Evolutionary conservation across 2,797 vertebrate genomes (phyloP), one percentile per base, ranked within the genome.

Genomic region (Orestias chungarensis): DNA sequence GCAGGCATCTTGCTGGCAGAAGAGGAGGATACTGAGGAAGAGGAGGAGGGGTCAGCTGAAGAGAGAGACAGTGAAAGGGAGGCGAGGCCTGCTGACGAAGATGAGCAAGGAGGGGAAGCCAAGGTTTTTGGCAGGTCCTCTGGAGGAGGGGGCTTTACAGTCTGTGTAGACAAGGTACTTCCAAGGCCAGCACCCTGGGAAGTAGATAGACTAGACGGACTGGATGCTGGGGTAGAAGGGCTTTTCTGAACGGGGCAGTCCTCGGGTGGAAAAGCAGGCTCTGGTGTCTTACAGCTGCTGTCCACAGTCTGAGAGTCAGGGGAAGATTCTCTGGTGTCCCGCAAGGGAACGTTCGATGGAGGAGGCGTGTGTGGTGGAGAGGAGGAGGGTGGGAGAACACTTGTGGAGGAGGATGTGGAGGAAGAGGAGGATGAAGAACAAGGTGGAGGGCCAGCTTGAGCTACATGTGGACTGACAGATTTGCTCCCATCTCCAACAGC

Each of bases 231-330:
- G 33, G 77, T 78, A 1, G 75, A 74, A 27, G 91, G 89, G 70
- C 89, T 92, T 35, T 89, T 91, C 78, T 92, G 93, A 46, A 81
- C 54, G 0, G 93, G 80, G 76, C 90, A 89, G 40, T 97, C 96
- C 66, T 97, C 96, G 0, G 91, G 90, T 25, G 95, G 75, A 76
- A 97, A 97, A 25, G 94, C 94, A 15, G 95, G 93, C 42, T 97
- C 97, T 0, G 96, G 96, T 0, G 96, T 97, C 90, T 97, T 97
- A 70, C 96, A 97, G 87, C 96, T 97, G 82, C 96, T 97, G 88
- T 98, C 97, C 38, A 97, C 96, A 0, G 96, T 97, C 91, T 97
- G 96, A 0, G 97, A 98, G 84, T 97, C 96, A 0, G 97, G 96
- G 0, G 96, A 97, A 14, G 96, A 95, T 7, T 96, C 96, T 4